Conservation (phyloP, 2,888 invertebrate genomes). For the Eutolmus rufibarbis region DNA sequence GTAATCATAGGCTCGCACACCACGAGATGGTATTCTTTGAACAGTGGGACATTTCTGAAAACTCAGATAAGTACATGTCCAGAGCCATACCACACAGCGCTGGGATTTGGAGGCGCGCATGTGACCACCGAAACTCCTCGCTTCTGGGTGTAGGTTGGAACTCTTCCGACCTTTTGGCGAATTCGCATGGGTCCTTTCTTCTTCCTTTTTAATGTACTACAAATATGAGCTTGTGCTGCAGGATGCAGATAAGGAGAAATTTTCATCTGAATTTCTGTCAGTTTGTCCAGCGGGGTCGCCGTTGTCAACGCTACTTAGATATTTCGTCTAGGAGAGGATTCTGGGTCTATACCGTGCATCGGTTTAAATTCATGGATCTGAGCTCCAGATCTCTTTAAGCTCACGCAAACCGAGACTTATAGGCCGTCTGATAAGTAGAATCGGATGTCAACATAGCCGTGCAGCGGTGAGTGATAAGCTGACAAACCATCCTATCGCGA, state of each 20-base stretch:
- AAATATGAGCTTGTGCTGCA: constrained; percentile 22
- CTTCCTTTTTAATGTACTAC: neutral
- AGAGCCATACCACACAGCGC: neutral
- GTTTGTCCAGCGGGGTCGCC: constrained; percentile 45
- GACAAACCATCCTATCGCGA: neutral
- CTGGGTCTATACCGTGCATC: constrained; percentile 17
- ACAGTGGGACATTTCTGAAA: neutral
- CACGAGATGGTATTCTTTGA: neutral
- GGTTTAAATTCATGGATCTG: constrained; percentile 13
- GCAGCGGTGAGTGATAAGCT: neutral
- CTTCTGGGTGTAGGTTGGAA: neutral
- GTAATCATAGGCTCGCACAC: neutral
- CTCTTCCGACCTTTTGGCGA: constrained; percentile 4
- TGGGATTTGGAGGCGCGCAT: neutral
- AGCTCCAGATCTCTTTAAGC: neutral
- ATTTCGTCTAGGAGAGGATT: constrained; percentile 5
- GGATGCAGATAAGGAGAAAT: constrained; percentile 40
- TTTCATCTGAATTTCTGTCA: constrained; percentile 40
- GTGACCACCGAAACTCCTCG: constrained; percentile 7
- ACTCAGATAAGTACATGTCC: neutral
- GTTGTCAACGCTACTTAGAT: constrained; percentile 35
- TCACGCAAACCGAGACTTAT: neutral
- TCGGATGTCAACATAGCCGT: neutral
- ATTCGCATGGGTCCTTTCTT: neutral
- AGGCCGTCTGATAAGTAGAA: neutral